Base-by-base conservation (phyloP, 2,888 invertebrate genomes). In the Cephonodes hylas region DNA sequence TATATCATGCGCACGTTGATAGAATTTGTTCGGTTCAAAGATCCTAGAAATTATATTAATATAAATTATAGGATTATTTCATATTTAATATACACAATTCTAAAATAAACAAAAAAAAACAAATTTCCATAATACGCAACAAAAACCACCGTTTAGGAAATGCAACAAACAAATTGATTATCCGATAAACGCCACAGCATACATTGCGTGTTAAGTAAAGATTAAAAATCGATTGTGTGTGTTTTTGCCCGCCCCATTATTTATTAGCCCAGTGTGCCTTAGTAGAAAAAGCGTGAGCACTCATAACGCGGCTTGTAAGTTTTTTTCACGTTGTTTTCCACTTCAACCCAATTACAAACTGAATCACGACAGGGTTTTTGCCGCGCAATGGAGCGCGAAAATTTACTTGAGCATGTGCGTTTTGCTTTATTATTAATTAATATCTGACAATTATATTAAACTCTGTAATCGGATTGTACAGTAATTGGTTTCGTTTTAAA, bases 301-400 rank as follows among this genome's bases (percentile, higher is more conserved):
- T 44, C 45, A 56, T 57, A 25, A 58, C 58, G 38, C 23, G 23
- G 42, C n/a, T 31, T 31, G 31, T 38, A 34, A 58, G 61, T 38
- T 38, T 65, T 61, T 67, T 69, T 53, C 48, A 45, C 31, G 2
- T 27, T 53, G 31, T 53, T 45, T 48, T 63, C 65, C 76, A 71
- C 71, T 72, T 63, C 69, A 65, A 66, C 61, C 63, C 61, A 58
- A 72, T 70, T 69, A 66, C 70, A 48, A 64, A 64, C 15, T 15
- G 3, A 53, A 53, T 65, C 70, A 69, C 74, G 71, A 64, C 58
- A 66, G 22, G 64, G 75, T n/a, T 75, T 75, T 76, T 74, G 68
- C 64, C 66, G 53, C 59, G 68, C 75, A 63, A 66, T 66, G 59
- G 69, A 65, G 57, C 72, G 69, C 42, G 53, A 62, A 58, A 61